A percentile compares a stretch with the other conserved stretches of the same genome.
phyloP scores from a whole-genome alignment of 1,140 invertebrate genomes.

The Acyrthosiphon pisum region DNA sequence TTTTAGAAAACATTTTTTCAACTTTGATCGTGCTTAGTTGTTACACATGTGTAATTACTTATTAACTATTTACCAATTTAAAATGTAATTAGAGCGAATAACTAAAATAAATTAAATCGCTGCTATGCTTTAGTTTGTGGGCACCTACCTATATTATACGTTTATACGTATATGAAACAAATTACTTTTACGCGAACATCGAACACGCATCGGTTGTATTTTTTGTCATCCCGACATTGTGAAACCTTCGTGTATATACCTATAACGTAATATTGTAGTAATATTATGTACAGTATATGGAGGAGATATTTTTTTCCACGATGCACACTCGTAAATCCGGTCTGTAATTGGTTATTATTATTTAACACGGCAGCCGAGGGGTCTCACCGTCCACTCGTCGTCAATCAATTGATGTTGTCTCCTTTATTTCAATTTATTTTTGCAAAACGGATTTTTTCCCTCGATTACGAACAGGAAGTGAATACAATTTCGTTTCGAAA shows the following conservation, averaged over 20 bases:
- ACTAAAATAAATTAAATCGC: background rate
- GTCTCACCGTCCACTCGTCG: constrained; percentile 36
- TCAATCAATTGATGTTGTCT: constrained; percentile 46
- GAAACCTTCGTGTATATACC: background rate
- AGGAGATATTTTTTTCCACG: constrained; percentile 37
- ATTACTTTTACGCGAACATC: background rate
- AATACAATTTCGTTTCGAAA: constrained; percentile 45
- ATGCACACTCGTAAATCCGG: constrained; percentile 36
- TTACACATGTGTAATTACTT: background rate
- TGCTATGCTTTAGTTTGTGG: background rate
- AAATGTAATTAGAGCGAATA: background rate
- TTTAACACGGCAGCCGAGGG: background rate
- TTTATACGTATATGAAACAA: background rate
- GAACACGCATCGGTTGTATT: background rate
- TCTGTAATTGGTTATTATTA: constrained; percentile 54
- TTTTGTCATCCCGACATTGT: background rate
- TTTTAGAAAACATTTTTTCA: background rate
- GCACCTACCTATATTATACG: background rate
- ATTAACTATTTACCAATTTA: background rate
- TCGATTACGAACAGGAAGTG: constrained; percentile 41
- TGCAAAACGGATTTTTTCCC: constrained; percentile 41
- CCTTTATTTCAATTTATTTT: constrained; percentile 55
- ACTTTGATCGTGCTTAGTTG: background rate
- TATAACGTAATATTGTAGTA: background rate
- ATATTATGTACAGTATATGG: background rate